phyloP scores from a whole-genome alignment of 2,888 invertebrate species.

The Cerastoderma edule region DNA sequence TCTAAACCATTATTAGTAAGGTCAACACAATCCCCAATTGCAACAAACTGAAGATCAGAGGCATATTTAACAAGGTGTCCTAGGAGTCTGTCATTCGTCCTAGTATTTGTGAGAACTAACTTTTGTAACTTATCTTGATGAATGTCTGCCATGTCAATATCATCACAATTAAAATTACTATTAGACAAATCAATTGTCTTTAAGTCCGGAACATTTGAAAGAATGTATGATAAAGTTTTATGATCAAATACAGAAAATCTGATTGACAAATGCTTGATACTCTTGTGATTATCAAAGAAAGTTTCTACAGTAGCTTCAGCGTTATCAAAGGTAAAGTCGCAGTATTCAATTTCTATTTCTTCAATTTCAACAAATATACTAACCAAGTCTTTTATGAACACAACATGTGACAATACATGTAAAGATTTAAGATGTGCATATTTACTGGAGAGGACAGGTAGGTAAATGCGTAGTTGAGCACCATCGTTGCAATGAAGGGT shows the following conservation, averaged over 20 bases:
- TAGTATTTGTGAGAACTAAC: conserved; percentile 29
- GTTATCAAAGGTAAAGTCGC: conserved; percentile 10
- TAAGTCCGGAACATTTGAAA: conserved; percentile 26
- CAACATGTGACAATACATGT: conserved; percentile 12
- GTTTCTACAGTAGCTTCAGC: conserved; percentile 6
- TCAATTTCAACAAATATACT: conserved; percentile 30
- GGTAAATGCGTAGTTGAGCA: not conserved
- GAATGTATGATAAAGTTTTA: conserved; percentile 11
- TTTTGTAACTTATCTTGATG: conserved; percentile 2
- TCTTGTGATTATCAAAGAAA: conserved; percentile 24
- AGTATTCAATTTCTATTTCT: conserved; percentile 26
- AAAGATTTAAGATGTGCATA: conserved; percentile 32
- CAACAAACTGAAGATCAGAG: conserved; percentile 23
- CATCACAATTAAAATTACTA: conserved; percentile 18
- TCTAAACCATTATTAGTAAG: conserved; percentile 61
- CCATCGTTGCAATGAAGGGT: conserved; percentile 11
- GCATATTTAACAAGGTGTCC: conserved; percentile 22
- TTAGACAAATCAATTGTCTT: conserved; percentile 33
- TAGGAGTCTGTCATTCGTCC: conserved; percentile 29
- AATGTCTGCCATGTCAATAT: not conserved
- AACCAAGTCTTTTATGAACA: conserved; percentile 5
- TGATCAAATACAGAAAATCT: conserved; percentile 21
- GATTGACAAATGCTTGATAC: conserved; percentile 29
- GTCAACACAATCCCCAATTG: conserved; percentile 47
- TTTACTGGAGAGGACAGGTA: conserved; percentile 32